Base-by-base conservation (phyloP, 2,113 vertebrate genomes). In the Neoarius graeffei region DNA sequence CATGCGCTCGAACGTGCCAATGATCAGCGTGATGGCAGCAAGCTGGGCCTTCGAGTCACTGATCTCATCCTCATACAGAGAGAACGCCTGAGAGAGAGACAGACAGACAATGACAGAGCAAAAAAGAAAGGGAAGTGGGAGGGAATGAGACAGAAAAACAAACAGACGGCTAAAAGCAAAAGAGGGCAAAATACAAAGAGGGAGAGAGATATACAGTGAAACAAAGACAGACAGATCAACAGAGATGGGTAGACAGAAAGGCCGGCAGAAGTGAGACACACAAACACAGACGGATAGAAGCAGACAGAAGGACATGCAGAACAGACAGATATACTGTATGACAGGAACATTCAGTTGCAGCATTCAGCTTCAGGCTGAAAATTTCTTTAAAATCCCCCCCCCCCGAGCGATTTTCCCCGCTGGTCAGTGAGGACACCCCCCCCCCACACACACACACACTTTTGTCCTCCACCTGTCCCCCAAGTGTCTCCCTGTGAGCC, bases 31-130 rank as follows among this genome's bases (percentile, higher is more conserved):
- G 92, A 99, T 99, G 86, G 98, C 98, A n/a, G 98, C 98, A 92
- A 99, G 93, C 94, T 99, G 98, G 50, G 98, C 98, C 94, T 99
- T 99, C 25, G 98, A 99, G 94, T 99, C 98, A 83, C 98, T 98
- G 93, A 99, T 99, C 95, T 99, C 98, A 87, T 99, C 98, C 94
- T 99, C 98, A 62, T 99, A 99, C 1, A 99, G 94, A 60, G 98
- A 99, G 91, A 99, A 99, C 5, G 98, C 98, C 98, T 99, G 59
- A 25, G 13, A 67, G 10, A 76, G 50, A 74, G 64, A 87, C 4
- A 50, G 35, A 87, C 17, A 81, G 60, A 81, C 4, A 84, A 3
- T 10, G 14, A 54, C 7, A 56, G 50, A 17, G 25, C 0, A 25
- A 83, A 48, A 50, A 25, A 50, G 5, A 30, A 7, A 83, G 27